These are phyloP conservation scores for Chymomyza costata DNA, from an alignment of 1,140 invertebrate genomes.

Conservation along the genomic window DNA sequence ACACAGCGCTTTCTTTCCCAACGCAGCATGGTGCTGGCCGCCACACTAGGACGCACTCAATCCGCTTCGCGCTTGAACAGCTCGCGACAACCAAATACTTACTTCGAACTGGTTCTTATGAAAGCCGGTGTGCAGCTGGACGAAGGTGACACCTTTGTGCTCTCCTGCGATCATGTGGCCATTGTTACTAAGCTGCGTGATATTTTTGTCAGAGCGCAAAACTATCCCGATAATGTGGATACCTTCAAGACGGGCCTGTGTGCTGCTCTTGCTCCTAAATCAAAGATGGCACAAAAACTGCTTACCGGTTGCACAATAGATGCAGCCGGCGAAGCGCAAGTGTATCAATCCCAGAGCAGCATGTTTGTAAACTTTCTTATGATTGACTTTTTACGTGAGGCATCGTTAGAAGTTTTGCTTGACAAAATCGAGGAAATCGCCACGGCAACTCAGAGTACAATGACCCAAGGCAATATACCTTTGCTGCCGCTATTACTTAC, in stretches of 20 bases:
- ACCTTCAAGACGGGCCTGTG: slow-evolving; percentile 74
- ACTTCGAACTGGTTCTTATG: slow-evolving; percentile 63
- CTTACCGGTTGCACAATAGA: slow-evolving; percentile 61
- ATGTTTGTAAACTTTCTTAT: slow-evolving; percentile 75
- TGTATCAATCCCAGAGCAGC: slow-evolving; percentile 75
- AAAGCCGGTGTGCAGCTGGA: slow-evolving; percentile 61
- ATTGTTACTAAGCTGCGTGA: slow-evolving; percentile 62
- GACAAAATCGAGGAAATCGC: slow-evolving; percentile 67
- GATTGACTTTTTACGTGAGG: slow-evolving; percentile 73
- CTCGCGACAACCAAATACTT: slow-evolving; percentile 64
- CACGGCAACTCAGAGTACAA: slow-evolving; percentile 16
- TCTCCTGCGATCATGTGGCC: slow-evolving; percentile 65
- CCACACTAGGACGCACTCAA: slow-evolving; percentile 62
- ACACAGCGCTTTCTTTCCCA: slow-evolving; percentile 71
- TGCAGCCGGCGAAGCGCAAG: slow-evolving; percentile 53
- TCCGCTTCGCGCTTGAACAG: slow-evolving; percentile 31
- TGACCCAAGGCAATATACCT: slow-evolving; percentile 27
- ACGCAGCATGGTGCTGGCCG: slow-evolving; percentile 54
- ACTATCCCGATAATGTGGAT: slow-evolving; percentile 59
- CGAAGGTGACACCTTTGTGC: slow-evolving; percentile 51
- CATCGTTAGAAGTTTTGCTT: slow-evolving; percentile 74
- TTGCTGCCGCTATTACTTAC: slow-evolving; percentile 55
- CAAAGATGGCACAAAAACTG: slow-evolving; percentile 66
- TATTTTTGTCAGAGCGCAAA: slow-evolving; percentile 46
- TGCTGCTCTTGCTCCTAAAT: slow-evolving; percentile 59